Percentiles rank a stretch among this genome's conserved stretches.
Conservation (phyloP, 2,797 vertebrate genomes). For the Mycteria americana region DNA sequence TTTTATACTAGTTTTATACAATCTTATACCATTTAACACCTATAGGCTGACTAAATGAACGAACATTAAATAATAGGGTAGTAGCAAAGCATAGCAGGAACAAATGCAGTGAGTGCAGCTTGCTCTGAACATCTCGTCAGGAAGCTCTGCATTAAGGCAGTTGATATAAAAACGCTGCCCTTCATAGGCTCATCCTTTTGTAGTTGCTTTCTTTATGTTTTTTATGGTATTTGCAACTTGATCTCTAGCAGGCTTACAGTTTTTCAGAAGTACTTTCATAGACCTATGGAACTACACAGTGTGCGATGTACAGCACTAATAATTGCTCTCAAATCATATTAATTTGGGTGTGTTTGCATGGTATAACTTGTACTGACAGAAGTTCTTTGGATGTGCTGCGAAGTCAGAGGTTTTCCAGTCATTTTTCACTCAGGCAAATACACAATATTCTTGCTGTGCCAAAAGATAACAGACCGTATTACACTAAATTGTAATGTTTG, state of each 20-base stretch:
- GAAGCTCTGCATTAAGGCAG: not conserved
- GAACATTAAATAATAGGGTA: not conserved
- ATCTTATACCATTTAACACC: not conserved
- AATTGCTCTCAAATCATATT: not conserved
- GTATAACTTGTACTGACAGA: not conserved
- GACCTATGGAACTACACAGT: not conserved
- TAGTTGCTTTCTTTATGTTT: not conserved
- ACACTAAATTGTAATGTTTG: not conserved
- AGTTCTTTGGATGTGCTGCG: not conserved
- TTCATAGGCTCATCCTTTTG: not conserved
- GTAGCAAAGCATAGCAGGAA: not conserved
- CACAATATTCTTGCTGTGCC: not conserved
- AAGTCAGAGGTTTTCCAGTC: not conserved
- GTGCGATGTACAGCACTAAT: not conserved
- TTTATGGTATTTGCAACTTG: not conserved
- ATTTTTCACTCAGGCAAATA: not conserved
- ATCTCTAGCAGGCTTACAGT: not conserved
- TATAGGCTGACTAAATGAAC: not conserved
- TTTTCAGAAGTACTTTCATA: not conserved
- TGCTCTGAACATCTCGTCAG: not conserved
- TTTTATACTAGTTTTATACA: not conserved
- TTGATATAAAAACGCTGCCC: not conserved
- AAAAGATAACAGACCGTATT: not conserved
- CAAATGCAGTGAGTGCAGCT: rapidly evolving
- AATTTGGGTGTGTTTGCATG: not conserved